A percentile compares a stretch with the other conserved stretches of the same genome.
Conservation (phyloP, 2,888 invertebrate genomes). For the Hedya salicella region DNA sequence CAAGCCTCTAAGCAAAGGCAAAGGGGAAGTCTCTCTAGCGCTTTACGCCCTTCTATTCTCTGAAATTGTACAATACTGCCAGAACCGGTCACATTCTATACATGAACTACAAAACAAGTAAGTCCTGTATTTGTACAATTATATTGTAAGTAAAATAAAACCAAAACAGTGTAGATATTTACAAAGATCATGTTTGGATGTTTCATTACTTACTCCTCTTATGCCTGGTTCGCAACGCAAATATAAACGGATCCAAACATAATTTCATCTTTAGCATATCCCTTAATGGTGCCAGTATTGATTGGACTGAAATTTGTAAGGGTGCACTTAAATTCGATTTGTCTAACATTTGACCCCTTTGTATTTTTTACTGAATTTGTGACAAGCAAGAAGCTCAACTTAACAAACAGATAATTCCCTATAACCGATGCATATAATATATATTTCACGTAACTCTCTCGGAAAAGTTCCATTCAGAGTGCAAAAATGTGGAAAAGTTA, state of each 20-base stretch:
- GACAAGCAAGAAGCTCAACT: too few species aligned
- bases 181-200: neutral
- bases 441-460: too few species aligned
- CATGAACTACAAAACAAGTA: slow-evolving; percentile 98
- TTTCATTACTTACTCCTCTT: neutral
- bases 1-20: slow-evolving; percentile 95
- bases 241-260: neutral
- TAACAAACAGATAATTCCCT: too few species aligned
- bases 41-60: slow-evolving; percentile 98
- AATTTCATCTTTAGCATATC: neutral
- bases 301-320: too few species aligned
- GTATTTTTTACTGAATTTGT: too few species aligned
- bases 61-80: slow-evolving; percentile 99
- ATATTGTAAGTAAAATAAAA: neutral
- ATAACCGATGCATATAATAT: too few species aligned
- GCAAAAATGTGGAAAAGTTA: too few species aligned
- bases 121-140: slow-evolving; percentile 53
- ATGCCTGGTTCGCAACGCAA: neutral
- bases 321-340: too few species aligned
- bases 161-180: neutral
- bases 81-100: slow-evolving; percentile 97
- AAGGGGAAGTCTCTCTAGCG: slow-evolving; percentile 95
- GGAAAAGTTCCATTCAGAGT: too few species aligned
- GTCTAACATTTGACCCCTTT: too few species aligned
- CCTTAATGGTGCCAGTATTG: neutral